phyloP scores from a whole-genome alignment of 2,888 invertebrate species.

The Alloplasta piceator region DNA sequence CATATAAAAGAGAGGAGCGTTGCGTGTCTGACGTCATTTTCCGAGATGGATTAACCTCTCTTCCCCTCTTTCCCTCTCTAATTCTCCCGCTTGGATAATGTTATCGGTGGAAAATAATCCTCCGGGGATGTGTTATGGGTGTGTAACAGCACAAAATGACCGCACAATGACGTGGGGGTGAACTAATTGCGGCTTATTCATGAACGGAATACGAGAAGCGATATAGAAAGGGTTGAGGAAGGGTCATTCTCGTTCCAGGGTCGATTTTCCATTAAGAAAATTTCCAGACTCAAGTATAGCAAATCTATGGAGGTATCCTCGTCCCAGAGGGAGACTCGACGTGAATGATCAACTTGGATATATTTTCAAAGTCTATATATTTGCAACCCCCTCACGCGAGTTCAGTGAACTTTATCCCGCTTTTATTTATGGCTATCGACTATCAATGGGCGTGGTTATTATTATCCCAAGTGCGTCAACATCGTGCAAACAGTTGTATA shows the following conservation, averaged over 20 bases:
- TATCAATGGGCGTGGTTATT: conserved; percentile 51
- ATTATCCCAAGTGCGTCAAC: conserved; percentile 46
- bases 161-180: conserved; percentile 34
- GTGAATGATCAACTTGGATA: conserved; percentile 20
- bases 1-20: background rate
- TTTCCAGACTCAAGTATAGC: conserved; percentile 26
- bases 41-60: conserved; percentile 22
- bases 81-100: background rate
- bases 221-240: background rate
- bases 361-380: conserved; percentile 23
- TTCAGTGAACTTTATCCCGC: conserved; percentile 48
- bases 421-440: conserved; percentile 44
- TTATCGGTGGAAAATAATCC: conserved; percentile 52
- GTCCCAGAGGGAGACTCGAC: background rate
- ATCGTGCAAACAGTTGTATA: conserved; percentile 37
- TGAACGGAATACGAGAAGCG: conserved; percentile 41
- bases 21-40: conserved; percentile 56
- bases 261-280: conserved; percentile 54
- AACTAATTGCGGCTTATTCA: conserved; percentile 59
- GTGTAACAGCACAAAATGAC: conserved; percentile 48
- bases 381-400: conserved; percentile 3
- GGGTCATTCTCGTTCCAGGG: conserved; percentile 6
- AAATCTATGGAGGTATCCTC: background rate
- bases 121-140: conserved; percentile 30
- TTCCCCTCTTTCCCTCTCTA: conserved; percentile 8